Evolutionary conservation across 2,888 invertebrate genomes (phyloP), one percentile per base, ranked within the genome.

Genomic region (Eupithecia dodoneata): DNA sequence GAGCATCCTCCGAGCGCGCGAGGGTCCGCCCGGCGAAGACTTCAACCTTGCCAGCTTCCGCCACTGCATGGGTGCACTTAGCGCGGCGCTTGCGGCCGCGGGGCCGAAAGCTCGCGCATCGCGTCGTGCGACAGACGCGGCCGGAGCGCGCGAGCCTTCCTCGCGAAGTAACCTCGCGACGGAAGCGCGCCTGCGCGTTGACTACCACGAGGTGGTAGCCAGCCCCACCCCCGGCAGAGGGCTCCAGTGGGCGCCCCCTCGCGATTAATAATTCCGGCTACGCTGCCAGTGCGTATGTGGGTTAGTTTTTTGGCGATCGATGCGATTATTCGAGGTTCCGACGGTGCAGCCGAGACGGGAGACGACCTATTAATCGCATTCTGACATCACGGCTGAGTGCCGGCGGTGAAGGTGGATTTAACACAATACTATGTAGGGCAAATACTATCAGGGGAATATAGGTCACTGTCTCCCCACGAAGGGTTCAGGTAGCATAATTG

Each of bases 1-100:
- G 96, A 98, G 98, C 98, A 98, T 98, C 96, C 97, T 97, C 96
- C 97, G 97, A 96, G 97, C 97, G 96, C 97, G 96, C 91, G 94
- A 94, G 90, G 92, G 94, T 91, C 94, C 95, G 93, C 95, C 94
- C 95, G 96, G 96, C 96, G 96, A 96, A 96, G 96, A 96, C 96
- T 96, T 96, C 96, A 96, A 96, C 96, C 97, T 97, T 96, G 97
- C 96, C 95, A 97, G 96, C 96, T 97, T 97, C 96, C 97, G 96
- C 97, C 97, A 97, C 97, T 97, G 97, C 97, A 97, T 97, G 96
- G 96, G 96, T 96, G 94, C 95, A 93, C 95, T 95, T 96, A 96
- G 95, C 96, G 96, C 95, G 95, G 95, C 95, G 94, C 93, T 92
- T 91, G 94, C 90, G 93, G 92, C 93, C 93, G 93, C 94, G 93